Evolutionary conservation across 1,140 invertebrate genomes (phyloP).

Genomic region (Antheraea mylitta): DNA sequence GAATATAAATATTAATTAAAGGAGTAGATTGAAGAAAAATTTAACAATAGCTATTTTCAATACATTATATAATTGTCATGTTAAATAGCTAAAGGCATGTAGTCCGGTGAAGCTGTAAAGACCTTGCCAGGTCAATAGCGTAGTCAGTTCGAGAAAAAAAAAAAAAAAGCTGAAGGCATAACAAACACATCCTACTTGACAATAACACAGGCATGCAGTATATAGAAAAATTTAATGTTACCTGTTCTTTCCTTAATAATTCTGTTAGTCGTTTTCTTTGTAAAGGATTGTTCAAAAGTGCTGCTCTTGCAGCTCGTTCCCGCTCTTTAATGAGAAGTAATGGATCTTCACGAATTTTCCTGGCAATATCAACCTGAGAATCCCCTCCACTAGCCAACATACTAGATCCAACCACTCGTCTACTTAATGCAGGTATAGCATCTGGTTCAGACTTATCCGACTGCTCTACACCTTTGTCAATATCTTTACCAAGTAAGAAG

Average conservation of each 20-base stretch:
- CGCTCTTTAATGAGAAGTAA: constrained; percentile 90
- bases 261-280: constrained; percentile 91
- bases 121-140: too few species aligned
- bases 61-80: too few species aligned
- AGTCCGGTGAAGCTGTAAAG: too few species aligned
- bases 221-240: constrained; percentile 28
- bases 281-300: constrained; percentile 93
- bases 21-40: not conserved
- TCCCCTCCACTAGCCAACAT: constrained; percentile 67
- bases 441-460: constrained; percentile 82
- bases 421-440: constrained; percentile 87
- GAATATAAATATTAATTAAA: constrained; percentile 26
- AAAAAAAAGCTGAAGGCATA: too few species aligned
- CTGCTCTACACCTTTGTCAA: constrained; percentile 92
- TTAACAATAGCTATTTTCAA: not conserved
- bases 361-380: constrained; percentile 88
- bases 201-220: not conserved
- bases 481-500: constrained; percentile 91
- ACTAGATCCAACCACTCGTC: constrained; percentile 80
- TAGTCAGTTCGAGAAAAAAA: too few species aligned
- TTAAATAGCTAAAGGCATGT: too few species aligned
- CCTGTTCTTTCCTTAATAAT: constrained; percentile 83
- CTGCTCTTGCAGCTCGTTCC: constrained; percentile 89
- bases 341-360: constrained; percentile 95
- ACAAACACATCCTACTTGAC: not conserved